These are phyloP conservation scores for Stegodyphus dumicola DNA, from an alignment of 1,140 invertebrate species.

Conservation along the genomic window DNA sequence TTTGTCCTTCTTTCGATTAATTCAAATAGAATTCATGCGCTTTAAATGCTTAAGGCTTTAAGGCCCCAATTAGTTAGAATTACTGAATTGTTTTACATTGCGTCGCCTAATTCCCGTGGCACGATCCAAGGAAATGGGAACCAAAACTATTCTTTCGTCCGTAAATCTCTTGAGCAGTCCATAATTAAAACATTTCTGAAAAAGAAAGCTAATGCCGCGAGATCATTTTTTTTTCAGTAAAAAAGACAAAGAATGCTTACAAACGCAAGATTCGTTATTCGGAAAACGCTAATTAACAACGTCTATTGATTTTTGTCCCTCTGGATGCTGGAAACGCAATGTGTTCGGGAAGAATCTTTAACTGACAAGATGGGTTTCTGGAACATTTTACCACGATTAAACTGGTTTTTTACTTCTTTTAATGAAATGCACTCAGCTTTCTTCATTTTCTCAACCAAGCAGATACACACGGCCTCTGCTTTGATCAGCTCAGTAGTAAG, in stretches of 20 bases:
- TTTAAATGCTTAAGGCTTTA: conserved; percentile 52
- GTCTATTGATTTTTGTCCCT: conserved; percentile 24
- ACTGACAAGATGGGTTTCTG: background rate
- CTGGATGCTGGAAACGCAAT: background rate
- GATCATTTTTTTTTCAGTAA: background rate
- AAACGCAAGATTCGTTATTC: conserved; percentile 20
- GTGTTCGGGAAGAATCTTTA: conserved; percentile 1
- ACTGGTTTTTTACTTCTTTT: conserved; percentile 2
- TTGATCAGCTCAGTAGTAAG: too few relatives aligned
- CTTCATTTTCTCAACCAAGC: too few relatives aligned
- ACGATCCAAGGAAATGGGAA: conserved; percentile 10
- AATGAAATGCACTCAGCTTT: background rate
- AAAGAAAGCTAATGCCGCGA: conserved; percentile 10
- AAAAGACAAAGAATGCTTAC: conserved; percentile 6
- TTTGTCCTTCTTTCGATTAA: background rate
- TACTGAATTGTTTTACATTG: conserved; percentile 47
- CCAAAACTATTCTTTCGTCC: conserved; percentile 42
- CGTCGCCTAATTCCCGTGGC: conserved; percentile 25
- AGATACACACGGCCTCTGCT: too few relatives aligned
- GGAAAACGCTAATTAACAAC: conserved; percentile 46
- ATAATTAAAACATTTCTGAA: conserved; percentile 44
- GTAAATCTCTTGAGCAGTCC: conserved; percentile 33
- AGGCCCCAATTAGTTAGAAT: conserved; percentile 50
- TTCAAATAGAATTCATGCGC: conserved; percentile 31
- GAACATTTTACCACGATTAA: background rate